Evolutionary conservation across 2,113 vertebrate genomes (phyloP).

Genomic region (Ifrita kowaldi): DNA sequence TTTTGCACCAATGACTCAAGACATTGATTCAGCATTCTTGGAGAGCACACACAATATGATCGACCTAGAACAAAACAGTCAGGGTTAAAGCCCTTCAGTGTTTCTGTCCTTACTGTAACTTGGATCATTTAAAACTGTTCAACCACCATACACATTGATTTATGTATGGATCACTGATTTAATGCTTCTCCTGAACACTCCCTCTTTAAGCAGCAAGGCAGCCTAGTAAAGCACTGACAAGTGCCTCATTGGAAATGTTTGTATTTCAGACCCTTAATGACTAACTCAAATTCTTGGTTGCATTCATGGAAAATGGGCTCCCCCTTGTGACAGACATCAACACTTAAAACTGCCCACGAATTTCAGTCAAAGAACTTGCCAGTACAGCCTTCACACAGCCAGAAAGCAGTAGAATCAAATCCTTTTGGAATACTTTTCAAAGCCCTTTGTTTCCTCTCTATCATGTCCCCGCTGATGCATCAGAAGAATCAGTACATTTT

Average conservation of each 20-base stretch:
- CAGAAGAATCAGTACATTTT: not conserved
- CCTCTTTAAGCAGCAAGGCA: not conserved
- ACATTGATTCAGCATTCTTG: conserved; percentile 97
- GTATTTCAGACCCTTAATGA: not conserved
- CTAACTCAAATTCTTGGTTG: not conserved
- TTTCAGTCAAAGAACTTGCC: not conserved
- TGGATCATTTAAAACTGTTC: not conserved
- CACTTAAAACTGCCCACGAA: not conserved
- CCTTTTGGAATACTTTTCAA: not conserved
- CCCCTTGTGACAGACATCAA: conserved; percentile 52
- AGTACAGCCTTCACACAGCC: not conserved
- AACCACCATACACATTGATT: not conserved
- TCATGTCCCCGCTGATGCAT: not conserved
- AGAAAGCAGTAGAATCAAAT: not conserved
- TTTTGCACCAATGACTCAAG: conserved; percentile 97
- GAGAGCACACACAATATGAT: conserved; percentile 92
- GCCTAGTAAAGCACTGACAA: not conserved
- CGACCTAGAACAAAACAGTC: conserved; percentile 77
- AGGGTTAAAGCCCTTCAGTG: not conserved
- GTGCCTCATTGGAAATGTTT: not conserved
- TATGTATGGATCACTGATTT: not conserved
- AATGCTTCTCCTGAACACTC: not conserved
- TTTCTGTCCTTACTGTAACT: not conserved
- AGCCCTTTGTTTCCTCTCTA: not conserved
- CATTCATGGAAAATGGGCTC: conserved; percentile 41